Evolutionary conservation across 1,140 invertebrate genomes (phyloP), one percentile per base, ranked within the genome.

Genomic region (Pissodes strobi): DNA sequence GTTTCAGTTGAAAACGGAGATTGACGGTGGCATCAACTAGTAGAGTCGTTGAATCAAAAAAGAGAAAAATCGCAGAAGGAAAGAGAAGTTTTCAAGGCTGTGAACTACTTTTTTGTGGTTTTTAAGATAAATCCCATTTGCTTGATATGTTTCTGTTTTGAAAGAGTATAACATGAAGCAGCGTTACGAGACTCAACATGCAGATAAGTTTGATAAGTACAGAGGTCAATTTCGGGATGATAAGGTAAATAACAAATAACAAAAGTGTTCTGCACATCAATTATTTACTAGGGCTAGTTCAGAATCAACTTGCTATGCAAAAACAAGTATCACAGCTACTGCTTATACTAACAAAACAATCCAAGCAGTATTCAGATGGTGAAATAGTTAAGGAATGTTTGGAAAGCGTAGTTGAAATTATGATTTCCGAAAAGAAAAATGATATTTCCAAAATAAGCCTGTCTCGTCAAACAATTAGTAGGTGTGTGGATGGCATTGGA

Each of bases 331-430:
- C 65, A 60, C 52, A 60, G 69, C n/a, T 74, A 51, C 60, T 56
- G 49, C 52, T 68, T 30, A 57, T 66, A 58, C 69, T 74, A 53
- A 69, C 70, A 65, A 72, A 74, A 71, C 64, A 60, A 55, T 51
- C 39, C 46, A 76, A 75, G 61, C 62, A 67, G 46, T 74, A 74
- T 66, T 48, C 70, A 41, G 74, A 77, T 66, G 73, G 70, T 38
- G 73, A 69, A 66, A 67, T 69, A 37, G 48, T 75, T 27, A 77
- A 76, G 69, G 61, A 70, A 61, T 77, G 72, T 65, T 49, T 76
- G 64, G 68, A 69, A 43, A 37, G 52, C 43, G 68, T 69, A 41
- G 69, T 49, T 34, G 62, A 77, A 65, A 56, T 67, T 38, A 70
- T 53, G 69, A 66, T 59, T 66, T 74, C 74, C 62, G 71, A 70